Evolutionary conservation across 2,797 vertebrate genomes (phyloP).

Genomic region (Dipus sagitta): DNA sequence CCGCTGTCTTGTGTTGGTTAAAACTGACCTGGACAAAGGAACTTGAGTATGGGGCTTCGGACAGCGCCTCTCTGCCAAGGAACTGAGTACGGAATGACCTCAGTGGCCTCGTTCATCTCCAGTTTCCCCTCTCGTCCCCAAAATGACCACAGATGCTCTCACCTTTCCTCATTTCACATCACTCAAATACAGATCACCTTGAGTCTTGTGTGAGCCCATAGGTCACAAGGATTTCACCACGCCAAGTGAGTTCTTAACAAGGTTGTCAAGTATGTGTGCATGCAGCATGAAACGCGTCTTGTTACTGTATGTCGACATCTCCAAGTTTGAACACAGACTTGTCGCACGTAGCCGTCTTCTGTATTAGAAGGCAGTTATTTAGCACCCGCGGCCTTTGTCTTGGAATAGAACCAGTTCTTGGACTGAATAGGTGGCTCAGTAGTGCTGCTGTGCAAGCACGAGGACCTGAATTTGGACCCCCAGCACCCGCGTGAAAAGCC

Average conservation of each 20-base stretch:
- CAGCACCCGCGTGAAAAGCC: too few species aligned
- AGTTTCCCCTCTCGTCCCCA: slow-evolving; percentile 69
- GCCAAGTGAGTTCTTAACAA: slow-evolving; percentile 71
- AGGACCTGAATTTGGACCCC: too few species aligned
- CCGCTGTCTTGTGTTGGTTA: not conserved
- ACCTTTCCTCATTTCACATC: slow-evolving; percentile 48
- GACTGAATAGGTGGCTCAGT: too few species aligned
- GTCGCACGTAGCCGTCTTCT: not conserved
- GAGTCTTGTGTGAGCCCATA: slow-evolving; percentile 64
- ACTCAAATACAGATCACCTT: slow-evolving; percentile 67
- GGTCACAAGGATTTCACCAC: slow-evolving; percentile 72
- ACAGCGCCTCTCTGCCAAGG: slow-evolving; percentile 2
- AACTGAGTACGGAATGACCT: slow-evolving; percentile 37
- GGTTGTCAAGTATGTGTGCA: not conserved
- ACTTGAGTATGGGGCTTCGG: not conserved
- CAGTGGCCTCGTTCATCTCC: not conserved
- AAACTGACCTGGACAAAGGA: not conserved
- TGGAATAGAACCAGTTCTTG: not conserved
- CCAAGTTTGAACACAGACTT: slow-evolving; percentile 32
- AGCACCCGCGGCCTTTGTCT: not conserved
- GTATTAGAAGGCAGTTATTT: not conserved
- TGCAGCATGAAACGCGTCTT: not conserved
- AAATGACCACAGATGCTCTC: slow-evolving; percentile 61
- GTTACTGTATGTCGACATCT: not conserved
- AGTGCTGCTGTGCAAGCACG: too few species aligned